Evolutionary conservation across 2,113 vertebrate species (phyloP), one percentile per base, ranked within the genome.

Genomic region (Syrrhaptes paradoxus): DNA sequence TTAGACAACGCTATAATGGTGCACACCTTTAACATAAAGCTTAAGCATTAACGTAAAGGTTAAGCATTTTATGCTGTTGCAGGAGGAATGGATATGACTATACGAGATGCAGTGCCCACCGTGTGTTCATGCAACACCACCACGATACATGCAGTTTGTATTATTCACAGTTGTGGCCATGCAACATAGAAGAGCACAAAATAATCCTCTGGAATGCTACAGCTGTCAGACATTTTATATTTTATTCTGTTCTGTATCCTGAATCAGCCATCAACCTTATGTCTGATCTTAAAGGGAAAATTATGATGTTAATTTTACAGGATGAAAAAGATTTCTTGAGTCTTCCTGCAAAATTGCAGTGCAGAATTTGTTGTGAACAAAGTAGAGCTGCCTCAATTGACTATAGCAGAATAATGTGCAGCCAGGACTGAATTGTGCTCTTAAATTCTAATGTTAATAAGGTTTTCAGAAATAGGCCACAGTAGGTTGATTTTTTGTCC

Each of bases 271-370:
- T 73, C 63, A 48, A 16, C 22, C 21, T 86, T 78, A 48, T 80
- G 93, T 94, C 55, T 88, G 11, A 83, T 89, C 55, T 65, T 46
- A 75, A 91, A 63, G 41, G 34, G 31, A 59, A 75, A 87, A 73
- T 78, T 32, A 87, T 26, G n/a, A 43, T 4, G 9, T 71, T 77
- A 11, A 38, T 74, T 70, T 95, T n/a, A 74, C 9, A 86, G 26
- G 41, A 73, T 78, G 89, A 73, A 78, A 93, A 95, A 81, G 29
- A 66, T 38, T 61, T 65, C 43, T 13, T 51, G 68, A 73, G 24
- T 71, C 31, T 89, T 77, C 25, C 57, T 72, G 34, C 77, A 93
- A 78, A 86, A 92, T 19, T 1, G 4, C 43, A 81, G 38, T 22
- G 26, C 55, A 67, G 18, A 65, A 79, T 57, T 75, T 34, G 11